These are phyloP conservation scores for Zosterops borbonicus DNA, from an alignment of 2,113 vertebrate species.

Conservation along the genomic window DNA sequence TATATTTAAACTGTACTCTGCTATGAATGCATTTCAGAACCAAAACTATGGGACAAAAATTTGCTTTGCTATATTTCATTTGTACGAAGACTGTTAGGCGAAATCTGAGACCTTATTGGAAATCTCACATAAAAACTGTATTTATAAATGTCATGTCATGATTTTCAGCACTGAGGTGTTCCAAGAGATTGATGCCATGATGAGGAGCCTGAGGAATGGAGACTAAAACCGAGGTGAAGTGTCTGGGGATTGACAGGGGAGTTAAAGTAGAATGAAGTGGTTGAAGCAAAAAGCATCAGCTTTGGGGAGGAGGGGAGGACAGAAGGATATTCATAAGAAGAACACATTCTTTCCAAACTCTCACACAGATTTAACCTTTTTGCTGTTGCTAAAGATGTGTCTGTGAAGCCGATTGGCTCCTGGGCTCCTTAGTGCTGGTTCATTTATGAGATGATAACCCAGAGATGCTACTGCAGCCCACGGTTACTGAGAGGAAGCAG, in stretches of 20 bases:
- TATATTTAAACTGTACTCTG: constrained; percentile 15
- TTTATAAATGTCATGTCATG: constrained; percentile 20
- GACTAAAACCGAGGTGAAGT: background rate
- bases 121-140: constrained; percentile 30
- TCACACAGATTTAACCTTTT: background rate
- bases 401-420: background rate
- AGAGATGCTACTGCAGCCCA: background rate
- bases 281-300: background rate
- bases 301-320: background rate
- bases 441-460: background rate
- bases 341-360: background rate
- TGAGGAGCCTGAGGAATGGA: background rate
- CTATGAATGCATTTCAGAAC: constrained; percentile 23
- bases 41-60: background rate
- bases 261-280: constrained; percentile 18
- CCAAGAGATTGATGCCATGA: background rate
- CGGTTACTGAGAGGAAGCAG: background rate
- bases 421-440: background rate
- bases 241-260: background rate
- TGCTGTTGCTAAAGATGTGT: background rate
- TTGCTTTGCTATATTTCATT: background rate
- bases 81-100: background rate
- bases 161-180: background rate
- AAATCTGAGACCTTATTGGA: background rate
- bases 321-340: background rate